These are phyloP conservation scores for Leptinotarsa lineolata DNA, from an alignment of 1,140 invertebrate genomes.

Conservation along the genomic window DNA sequence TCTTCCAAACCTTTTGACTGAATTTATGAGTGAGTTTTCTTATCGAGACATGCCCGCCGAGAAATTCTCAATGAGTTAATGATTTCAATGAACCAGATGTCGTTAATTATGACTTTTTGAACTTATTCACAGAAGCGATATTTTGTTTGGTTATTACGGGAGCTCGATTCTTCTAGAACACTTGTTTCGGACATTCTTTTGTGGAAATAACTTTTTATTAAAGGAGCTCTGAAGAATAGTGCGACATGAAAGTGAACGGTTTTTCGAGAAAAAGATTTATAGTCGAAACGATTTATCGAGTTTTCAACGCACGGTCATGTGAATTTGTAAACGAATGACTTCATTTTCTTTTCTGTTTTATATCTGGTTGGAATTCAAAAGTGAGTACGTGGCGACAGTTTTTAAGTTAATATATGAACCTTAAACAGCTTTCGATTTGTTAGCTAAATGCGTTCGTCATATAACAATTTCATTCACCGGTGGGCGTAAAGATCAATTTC, in stretches of 20 bases:
- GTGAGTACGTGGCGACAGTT: too few species aligned
- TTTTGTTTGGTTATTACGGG: neutral
- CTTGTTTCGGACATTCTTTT: neutral
- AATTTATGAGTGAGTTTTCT: constrained; percentile 12
- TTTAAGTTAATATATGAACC: too few species aligned
- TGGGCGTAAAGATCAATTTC: too few species aligned
- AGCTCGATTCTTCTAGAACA: neutral
- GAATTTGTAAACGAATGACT: neutral
- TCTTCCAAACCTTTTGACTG: constrained; percentile 12
- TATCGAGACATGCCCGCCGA: constrained; percentile 7
- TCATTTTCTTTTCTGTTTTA: neutral
- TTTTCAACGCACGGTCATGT: too few species aligned
- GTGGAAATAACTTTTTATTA: neutral
- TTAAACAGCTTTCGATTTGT: too few species aligned
- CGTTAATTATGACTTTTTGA: constrained; percentile 30
- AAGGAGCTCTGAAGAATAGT: neutral
- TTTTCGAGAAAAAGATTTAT: neutral
- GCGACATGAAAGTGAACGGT: neutral
- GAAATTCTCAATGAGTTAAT: constrained; percentile 24
- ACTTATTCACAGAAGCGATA: constrained; percentile 7
- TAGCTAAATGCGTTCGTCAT: too few species aligned
- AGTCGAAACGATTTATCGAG: too few species aligned
- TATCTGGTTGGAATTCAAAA: neutral
- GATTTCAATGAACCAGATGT: constrained; percentile 21
- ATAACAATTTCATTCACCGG: too few species aligned